Evolutionary conservation across 2,888 invertebrate genomes (phyloP), one percentile per base, ranked within the genome.

Genomic region (Invenusta paracnida): DNA sequence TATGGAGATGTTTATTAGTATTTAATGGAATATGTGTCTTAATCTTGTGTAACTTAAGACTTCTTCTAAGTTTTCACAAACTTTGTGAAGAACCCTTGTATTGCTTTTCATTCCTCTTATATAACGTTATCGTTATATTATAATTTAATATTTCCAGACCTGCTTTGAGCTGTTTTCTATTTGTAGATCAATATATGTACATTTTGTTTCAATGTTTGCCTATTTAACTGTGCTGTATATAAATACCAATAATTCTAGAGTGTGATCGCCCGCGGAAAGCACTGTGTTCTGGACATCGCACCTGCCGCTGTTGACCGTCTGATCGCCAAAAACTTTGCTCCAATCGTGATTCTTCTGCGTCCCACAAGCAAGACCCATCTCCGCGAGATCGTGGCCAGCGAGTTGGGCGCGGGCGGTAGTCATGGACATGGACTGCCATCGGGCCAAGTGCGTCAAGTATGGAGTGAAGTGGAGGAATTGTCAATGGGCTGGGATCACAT

Each of bases 231-330:
- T 48, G 5, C 48, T 48, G 13, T 48, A 2, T 13, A 48, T 17
- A 5, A 48, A 5, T 17, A 48, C 48, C 48, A 5, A 17, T n/a
- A n/a, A 5, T 48, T 5, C 5, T 48, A 83, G 83, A 48, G 23
- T 25, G 30, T 83, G 30, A 85, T 85, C 25, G n/a, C 0, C 29
- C 82, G 83, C 1, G 85, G 85, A 25, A 25, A 29, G 83, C 83
- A 83, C 83, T 66, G 48, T 25, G 83, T 83, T 25, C 83, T 83
- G 29, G 83, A 83, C 83, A 31, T 83, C 48, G 66, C 31, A 17
- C 83, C 83, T 0, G 83, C 66, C 23, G 83, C 83, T 1, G 83
- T 83, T 25, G 83, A 83, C 30, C 83, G 83, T 31, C 30, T 83
- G 23, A 48, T 31, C 83, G 31, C 31, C 30, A 66, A 31, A 25